Evolutionary conservation across 2,113 vertebrate species (phyloP).

Genomic region (Periophthalmodon schlosseri): DNA sequence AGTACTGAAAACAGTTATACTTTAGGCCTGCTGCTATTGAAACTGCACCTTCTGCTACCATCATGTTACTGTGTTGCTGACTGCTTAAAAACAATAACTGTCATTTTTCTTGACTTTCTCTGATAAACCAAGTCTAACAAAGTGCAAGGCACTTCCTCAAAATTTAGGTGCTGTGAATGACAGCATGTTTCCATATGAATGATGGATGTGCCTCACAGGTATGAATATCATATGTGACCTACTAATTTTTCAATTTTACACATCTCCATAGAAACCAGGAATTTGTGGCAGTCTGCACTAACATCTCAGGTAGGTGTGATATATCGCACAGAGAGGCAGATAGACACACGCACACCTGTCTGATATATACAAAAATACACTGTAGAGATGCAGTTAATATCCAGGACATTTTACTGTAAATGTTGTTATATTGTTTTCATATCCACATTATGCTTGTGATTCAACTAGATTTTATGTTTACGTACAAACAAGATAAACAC

Average conservation of each 20-base stretch:
- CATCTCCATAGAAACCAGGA: slow-evolving; percentile 49
- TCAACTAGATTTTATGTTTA: too few species aligned
- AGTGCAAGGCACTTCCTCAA: slow-evolving; percentile 15
- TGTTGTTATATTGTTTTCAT: background rate
- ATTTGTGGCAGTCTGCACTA: slow-evolving; percentile 38
- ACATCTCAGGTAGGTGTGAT: slow-evolving; percentile 58
- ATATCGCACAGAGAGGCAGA: slow-evolving; percentile 47
- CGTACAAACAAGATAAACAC: background rate
- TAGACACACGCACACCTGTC: slow-evolving; percentile 19
- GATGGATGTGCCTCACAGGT: slow-evolving; percentile 47
- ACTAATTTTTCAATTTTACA: slow-evolving; percentile 18
- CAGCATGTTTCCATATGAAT: slow-evolving; percentile 13
- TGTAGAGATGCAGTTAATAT: background rate
- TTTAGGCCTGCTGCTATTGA: background rate
- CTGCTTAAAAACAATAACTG: background rate
- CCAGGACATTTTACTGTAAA: background rate
- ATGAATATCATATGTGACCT: slow-evolving; percentile 23
- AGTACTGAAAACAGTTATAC: background rate
- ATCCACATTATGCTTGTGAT: background rate
- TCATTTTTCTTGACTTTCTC: background rate
- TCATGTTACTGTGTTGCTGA: too few species aligned
- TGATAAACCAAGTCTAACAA: background rate
- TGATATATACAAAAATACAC: slow-evolving; percentile 13
- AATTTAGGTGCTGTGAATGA: slow-evolving; percentile 23
- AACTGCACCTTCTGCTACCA: background rate